Evolutionary conservation across 2,797 vertebrate genomes (phyloP).

Genomic region (Momotus momota): DNA sequence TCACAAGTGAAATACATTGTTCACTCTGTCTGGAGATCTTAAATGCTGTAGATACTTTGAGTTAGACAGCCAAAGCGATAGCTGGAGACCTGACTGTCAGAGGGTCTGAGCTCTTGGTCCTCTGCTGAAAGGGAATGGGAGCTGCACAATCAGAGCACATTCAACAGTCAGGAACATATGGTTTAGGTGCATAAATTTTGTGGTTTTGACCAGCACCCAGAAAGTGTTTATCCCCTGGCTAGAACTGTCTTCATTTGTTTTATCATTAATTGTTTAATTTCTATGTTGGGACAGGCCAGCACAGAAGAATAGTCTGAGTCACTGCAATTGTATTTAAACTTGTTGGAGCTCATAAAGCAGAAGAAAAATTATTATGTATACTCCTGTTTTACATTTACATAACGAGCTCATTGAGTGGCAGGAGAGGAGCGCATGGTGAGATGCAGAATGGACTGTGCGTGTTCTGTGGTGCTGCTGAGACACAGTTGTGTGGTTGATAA

Average conservation of each 20-base stretch:
- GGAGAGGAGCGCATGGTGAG: not conserved
- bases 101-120: not conserved
- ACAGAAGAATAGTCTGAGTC: not conserved
- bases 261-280: conserved; percentile 16
- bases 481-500: not conserved
- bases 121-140: not conserved
- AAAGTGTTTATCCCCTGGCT: not conserved
- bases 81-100: not conserved
- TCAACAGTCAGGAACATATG: not conserved
- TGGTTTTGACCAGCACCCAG: not conserved
- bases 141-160: not conserved
- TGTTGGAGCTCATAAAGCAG: not conserved
- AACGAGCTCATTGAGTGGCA: not conserved
- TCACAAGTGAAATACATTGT: not conserved
- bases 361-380: not conserved
- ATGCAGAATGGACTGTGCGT: not conserved
- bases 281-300: not conserved
- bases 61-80: not conserved
- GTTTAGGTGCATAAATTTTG: not conserved
- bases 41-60: not conserved
- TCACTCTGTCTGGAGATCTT: not conserved
- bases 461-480: not conserved
- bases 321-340: not conserved
- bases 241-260: not conserved
- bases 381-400: not conserved